phyloP scores from a whole-genome alignment of 2,888 invertebrate species.

The Adelphocoris suturalis region DNA sequence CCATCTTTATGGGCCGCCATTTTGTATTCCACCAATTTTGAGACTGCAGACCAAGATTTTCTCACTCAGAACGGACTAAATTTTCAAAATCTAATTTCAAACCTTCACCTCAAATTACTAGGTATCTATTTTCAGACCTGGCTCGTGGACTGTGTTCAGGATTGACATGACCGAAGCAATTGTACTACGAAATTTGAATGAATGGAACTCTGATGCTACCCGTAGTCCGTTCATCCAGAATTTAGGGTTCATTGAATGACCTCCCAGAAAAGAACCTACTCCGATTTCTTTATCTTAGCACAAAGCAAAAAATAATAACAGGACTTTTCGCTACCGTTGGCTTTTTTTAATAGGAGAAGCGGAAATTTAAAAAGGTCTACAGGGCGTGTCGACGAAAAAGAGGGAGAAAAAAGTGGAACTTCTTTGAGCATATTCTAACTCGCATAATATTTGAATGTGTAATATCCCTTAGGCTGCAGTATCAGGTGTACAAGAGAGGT shows the following conservation, averaged over 20 bases:
- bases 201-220: too few species aligned
- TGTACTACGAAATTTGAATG: background rate
- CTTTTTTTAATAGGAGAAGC: conserved; percentile 17
- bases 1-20: too few species aligned
- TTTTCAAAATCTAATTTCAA: too few species aligned
- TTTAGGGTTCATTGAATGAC: too few species aligned
- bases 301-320: background rate
- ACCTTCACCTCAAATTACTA: too few species aligned
- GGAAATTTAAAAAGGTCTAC: conserved; percentile 13
- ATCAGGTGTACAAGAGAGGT: conserved; percentile 11
- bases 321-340: background rate
- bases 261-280: too few species aligned
- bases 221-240: too few species aligned
- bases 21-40: too few species aligned
- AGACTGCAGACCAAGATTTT: too few species aligned
- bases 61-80: too few species aligned
- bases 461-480: background rate
- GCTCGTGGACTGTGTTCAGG: too few species aligned
- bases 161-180: background rate
- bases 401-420: background rate
- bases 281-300: background rate
- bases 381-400: background rate
- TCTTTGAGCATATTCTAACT: conserved; percentile 23
- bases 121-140: too few species aligned
- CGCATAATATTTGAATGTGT: conserved; percentile 47